Conservation (phyloP, 2,888 invertebrate species). For the Galerucella pusilla region DNA sequence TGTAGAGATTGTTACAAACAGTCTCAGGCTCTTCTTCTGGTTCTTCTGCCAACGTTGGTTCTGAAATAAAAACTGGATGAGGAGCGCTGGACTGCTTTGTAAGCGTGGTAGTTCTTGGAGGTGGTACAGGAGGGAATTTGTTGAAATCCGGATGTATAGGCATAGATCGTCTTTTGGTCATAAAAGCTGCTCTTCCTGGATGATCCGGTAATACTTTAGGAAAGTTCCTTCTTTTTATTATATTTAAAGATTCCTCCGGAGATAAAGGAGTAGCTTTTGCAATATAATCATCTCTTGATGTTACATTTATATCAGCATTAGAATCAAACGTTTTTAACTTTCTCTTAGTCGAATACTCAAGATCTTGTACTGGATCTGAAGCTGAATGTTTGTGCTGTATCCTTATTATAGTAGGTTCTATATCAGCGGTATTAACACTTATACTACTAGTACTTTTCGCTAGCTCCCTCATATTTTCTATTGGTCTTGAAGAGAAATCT, state of each 20-base stretch:
- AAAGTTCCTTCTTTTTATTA: slow-evolving; percentile 81
- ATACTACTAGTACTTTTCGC: slow-evolving; percentile 59
- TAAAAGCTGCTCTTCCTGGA: slow-evolving; percentile 63
- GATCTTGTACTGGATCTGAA: slow-evolving; percentile 76
- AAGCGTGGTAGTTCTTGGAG: slow-evolving; percentile 78
- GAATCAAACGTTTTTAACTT: slow-evolving; percentile 64
- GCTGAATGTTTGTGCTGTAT: slow-evolving; percentile 75
- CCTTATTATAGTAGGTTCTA: slow-evolving; percentile 62
- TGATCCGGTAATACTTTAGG: slow-evolving; percentile 89
- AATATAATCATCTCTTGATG: slow-evolving; percentile 72
- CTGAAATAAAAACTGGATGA: slow-evolving; percentile 62
- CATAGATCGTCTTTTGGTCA: slow-evolving; percentile 72
- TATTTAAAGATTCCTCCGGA: slow-evolving; percentile 77
- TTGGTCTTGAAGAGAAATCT: slow-evolving; percentile 58
- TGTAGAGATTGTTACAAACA: slow-evolving; percentile 68
- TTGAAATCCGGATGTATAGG: slow-evolving; percentile 65
- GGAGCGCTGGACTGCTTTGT: slow-evolving; percentile 66
- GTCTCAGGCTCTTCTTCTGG: slow-evolving; percentile 66
- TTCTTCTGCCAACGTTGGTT: slow-evolving; percentile 66
- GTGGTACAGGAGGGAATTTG: slow-evolving; percentile 76
- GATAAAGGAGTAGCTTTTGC: slow-evolving; percentile 65
- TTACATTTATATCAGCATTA: slow-evolving; percentile 77
- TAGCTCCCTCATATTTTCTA: slow-evolving; percentile 49
- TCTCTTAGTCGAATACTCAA: slow-evolving; percentile 54
- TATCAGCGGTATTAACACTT: slow-evolving; percentile 56